Evolutionary conservation across 2,888 invertebrate species (phyloP).

Genomic region (Neoitamus cyanurus): DNA sequence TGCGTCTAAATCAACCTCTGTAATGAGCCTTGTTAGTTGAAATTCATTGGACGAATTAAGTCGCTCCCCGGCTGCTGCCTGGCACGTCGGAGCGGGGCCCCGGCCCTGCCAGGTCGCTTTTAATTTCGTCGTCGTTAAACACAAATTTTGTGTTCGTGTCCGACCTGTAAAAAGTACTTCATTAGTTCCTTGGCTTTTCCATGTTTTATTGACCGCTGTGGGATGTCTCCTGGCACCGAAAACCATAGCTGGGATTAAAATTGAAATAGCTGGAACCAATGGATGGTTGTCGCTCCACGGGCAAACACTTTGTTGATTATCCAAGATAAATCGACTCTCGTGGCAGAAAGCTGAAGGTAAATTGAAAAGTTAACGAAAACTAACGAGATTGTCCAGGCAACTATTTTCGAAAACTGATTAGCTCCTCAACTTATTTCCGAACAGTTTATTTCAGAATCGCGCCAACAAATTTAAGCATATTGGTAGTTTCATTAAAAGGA

Average conservation of each 20-base stretch:
- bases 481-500: no score
- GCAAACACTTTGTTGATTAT: background rate
- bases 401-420: background rate
- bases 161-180: constrained; percentile 11
- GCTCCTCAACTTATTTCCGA: background rate
- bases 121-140: background rate
- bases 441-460: background rate
- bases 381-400: background rate
- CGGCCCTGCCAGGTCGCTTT: background rate
- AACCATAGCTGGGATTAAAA: background rate
- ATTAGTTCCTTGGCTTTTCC: background rate
- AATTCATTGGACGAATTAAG: constrained; percentile 19
- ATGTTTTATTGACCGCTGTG: background rate
- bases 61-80: background rate
- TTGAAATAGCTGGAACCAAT: background rate
- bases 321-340: background rate
- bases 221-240: background rate
- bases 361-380: background rate
- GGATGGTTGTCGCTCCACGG: background rate
- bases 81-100: background rate
- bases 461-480: background rate
- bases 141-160: constrained; percentile 15
- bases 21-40: constrained; percentile 29
- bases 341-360: background rate
- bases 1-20: constrained; percentile 23